phyloP scores from a whole-genome alignment of 2,113 vertebrate species.

The Lutjanus erythropterus region DNA sequence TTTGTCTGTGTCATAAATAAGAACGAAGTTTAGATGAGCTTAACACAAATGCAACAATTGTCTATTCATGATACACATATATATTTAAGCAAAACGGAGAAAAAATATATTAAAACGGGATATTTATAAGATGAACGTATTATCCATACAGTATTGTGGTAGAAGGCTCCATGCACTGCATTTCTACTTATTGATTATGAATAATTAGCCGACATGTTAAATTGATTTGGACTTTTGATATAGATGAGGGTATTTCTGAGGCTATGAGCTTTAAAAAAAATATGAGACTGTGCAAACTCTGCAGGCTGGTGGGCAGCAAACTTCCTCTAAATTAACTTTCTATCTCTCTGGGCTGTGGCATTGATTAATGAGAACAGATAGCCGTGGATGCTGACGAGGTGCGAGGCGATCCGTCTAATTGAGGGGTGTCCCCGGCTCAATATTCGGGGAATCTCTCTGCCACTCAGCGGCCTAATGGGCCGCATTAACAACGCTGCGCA shows the following conservation, averaged over 20 bases:
- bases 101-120: no score
- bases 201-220: neutral
- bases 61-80: neutral
- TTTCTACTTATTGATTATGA: neutral
- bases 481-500: conserved; percentile 79
- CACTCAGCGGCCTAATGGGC: conserved; percentile 84
- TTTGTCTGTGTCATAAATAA: neutral
- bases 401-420: conserved; percentile 81
- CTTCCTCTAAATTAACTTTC: conserved; percentile 71
- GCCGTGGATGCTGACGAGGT: conserved; percentile 80
- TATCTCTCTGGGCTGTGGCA: conserved; percentile 61
- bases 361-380: conserved; percentile 78
- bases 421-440: conserved; percentile 85
- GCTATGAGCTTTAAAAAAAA: conserved; percentile 5
- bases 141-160: neutral
- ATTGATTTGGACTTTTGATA: conserved; percentile 3
- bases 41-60: neutral
- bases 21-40: neutral
- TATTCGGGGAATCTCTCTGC: conserved; percentile 83
- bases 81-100: neutral
- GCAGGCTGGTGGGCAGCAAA: conserved; percentile 56
- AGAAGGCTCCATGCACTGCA: neutral
- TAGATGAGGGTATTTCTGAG: neutral
- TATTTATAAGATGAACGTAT: neutral
- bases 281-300: conserved; percentile 36